A percentile compares a stretch with the other conserved stretches of the same genome.
These are phyloP conservation scores for Elymnias hypermnestra DNA, from an alignment of 1,140 invertebrate genomes.

Conservation along the genomic window DNA sequence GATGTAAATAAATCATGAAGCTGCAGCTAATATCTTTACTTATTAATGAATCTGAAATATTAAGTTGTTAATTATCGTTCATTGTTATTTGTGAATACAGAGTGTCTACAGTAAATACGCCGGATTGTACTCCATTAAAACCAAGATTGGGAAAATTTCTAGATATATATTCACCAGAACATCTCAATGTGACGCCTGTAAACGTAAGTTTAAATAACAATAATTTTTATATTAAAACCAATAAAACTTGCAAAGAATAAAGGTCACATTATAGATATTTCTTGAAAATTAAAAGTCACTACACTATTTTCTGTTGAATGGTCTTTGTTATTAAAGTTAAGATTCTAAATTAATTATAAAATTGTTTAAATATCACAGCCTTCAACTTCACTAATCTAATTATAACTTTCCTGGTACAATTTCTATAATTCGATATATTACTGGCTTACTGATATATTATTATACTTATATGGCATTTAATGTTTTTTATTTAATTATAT, in stretches of 20 bases:
- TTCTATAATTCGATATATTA: too few species aligned
- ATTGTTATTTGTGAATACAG: constrained; percentile 14
- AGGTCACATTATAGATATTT: too few species aligned
- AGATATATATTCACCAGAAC: constrained; percentile 63
- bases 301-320: constrained; percentile 4
- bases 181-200: constrained; percentile 63
- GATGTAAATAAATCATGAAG: constrained; percentile 73
- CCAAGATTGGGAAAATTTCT: constrained; percentile 55
- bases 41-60: constrained; percentile 19
- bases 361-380: too few species aligned
- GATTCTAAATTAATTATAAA: too few species aligned
- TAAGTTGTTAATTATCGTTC: constrained; percentile 6
- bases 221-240: constrained; percentile 1
- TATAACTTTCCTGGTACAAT: too few species aligned
- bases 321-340: not conserved
- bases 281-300: too few species aligned
- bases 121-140: constrained; percentile 45
- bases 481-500: too few species aligned
- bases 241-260: constrained; percentile 2
- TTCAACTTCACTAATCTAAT: too few species aligned
- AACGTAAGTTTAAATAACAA: constrained; percentile 42
- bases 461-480: too few species aligned
- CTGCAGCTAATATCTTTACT: constrained; percentile 35
- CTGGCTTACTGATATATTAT: too few species aligned
- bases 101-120: constrained; percentile 27